Base-by-base conservation (phyloP, 2,888 invertebrate genomes). In the Volucella inflata region DNA sequence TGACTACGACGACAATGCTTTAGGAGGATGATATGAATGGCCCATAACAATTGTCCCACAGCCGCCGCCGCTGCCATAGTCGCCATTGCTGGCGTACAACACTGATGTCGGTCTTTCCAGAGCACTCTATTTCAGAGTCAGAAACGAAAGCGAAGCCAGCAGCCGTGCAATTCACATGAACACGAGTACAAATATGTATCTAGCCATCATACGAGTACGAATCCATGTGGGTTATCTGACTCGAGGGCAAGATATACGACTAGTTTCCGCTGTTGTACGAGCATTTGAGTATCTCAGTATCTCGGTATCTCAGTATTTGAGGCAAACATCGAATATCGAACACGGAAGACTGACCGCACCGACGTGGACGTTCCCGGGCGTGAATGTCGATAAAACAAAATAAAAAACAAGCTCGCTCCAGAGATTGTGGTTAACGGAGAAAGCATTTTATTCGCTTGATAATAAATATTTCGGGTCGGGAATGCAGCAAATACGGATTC, bases 381-480 rank as follows among this genome's bases (percentile, higher is more conserved):
- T 53, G 59, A 68, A 62, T 55, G 38, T 1, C 55, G 62, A 67
- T 67, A 82, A 72, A 60, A 82, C 62, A 67, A 60, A 75, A 50
- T 21, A 40, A 44, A 16, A 38, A 71, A 65, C 72, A 67, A 40
- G 53, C 40, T 75, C 50, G 48, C 48, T 75, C 6, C 70, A 68
- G 74, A 71, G 64, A 79, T 62, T 64, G 59, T 53, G 44, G 65
- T 12, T 42, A 10, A 50, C n/a, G 59, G 14, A 57, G 36, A 78
- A 60, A 68, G 51, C 46, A 79, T 74, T 79, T 70, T 67, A 75
- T 75, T 84, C 75, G 46, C 76, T 80, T 67, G 62, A 85, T 74
- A 76, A 75, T 71, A 71, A 76, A 75, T 71, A 71, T 71, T 84
- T 40, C 59, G 48, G 75, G 14, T 1, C 30, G 6, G 4, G 30